Evolutionary conservation across 2,113 vertebrate species (phyloP).

Genomic region (Alexandromys fortis): DNA sequence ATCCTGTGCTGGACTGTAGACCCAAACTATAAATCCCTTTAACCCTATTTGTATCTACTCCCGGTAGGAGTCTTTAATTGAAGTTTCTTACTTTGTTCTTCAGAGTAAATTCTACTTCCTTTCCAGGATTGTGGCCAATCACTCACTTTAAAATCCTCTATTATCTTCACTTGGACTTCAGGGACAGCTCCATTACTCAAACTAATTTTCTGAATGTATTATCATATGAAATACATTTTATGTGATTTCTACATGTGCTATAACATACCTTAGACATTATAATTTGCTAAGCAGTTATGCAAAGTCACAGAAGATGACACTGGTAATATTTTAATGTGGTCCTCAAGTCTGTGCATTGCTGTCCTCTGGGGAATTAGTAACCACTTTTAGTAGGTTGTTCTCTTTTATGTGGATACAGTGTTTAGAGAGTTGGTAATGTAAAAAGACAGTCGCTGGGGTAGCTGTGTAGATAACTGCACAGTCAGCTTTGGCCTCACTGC

Average conservation of each 20-base stretch:
- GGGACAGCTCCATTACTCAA: background rate
- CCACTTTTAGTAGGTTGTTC: background rate
- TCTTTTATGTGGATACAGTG: background rate
- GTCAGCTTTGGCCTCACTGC: background rate
- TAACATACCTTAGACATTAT: background rate
- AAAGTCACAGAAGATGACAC: background rate
- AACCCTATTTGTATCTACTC: background rate
- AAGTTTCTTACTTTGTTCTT: conserved; percentile 18
- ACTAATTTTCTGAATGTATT: background rate
- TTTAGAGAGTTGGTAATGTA: background rate
- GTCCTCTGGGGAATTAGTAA: background rate
- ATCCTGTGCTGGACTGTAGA: background rate
- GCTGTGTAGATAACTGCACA: background rate
- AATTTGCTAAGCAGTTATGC: conserved; percentile 7
- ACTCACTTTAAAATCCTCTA: background rate
- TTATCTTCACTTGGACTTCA: background rate
- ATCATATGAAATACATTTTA: background rate
- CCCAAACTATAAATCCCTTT: background rate
- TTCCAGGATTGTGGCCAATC: background rate
- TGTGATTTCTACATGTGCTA: background rate
- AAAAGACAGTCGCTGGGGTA: background rate
- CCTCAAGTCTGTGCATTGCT: background rate
- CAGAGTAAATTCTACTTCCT: background rate
- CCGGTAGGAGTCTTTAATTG: background rate
- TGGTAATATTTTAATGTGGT: conserved; percentile 29